Conservation (phyloP, 2,888 invertebrate species). For the Archips crataeganus region DNA sequence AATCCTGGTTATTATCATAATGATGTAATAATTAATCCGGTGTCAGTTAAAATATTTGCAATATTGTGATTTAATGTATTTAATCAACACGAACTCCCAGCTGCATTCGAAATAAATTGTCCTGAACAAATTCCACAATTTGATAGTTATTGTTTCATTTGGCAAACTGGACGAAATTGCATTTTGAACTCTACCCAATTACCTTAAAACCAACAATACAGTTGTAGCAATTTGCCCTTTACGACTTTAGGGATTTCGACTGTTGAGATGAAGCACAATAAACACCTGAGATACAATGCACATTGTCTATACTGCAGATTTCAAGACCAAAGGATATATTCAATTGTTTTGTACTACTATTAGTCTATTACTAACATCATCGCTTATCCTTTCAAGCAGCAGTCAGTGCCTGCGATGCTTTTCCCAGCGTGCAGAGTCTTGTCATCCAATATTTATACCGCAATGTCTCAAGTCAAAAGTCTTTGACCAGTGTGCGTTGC, state of each 20-base stretch:
- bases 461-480: no score
- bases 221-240: background rate
- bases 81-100: background rate
- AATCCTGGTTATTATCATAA: background rate
- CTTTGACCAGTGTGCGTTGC: no score
- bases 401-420: no score
- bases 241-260: background rate
- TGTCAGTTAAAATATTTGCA: no score
- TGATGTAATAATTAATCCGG: no score
- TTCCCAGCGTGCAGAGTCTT: no score
- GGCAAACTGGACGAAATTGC: background rate
- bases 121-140: background rate
- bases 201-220: background rate
- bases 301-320: background rate
- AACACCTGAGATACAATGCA: background rate
- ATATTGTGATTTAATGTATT: background rate
- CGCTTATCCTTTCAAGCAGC: no score
- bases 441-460: no score
- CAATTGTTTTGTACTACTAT: no score
- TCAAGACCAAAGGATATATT: background rate
- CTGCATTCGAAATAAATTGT: constrained; percentile 13
- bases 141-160: background rate
- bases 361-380: no score
- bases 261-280: background rate
- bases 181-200: background rate